These are phyloP conservation scores for Nemotelus pantherinus DNA, from an alignment of 2,888 invertebrate species.

Conservation along the genomic window DNA sequence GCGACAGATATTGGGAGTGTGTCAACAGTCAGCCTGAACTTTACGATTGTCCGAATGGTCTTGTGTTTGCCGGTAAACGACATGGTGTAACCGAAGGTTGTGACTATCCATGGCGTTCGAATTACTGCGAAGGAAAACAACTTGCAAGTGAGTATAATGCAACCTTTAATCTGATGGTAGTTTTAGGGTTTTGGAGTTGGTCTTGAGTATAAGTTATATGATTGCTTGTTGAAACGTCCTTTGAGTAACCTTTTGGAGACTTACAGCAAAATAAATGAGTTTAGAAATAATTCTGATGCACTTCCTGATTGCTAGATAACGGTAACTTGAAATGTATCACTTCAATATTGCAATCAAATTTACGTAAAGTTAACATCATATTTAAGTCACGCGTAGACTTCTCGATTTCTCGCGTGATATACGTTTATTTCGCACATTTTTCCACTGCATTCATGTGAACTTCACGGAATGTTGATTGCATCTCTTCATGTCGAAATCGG, in stretches of 20 bases:
- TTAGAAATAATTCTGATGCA: too few species aligned
- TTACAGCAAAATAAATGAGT: not conserved
- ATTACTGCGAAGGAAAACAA: conserved; percentile 85
- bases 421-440: not conserved
- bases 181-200: not conserved
- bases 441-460: not conserved
- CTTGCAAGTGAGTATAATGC: conserved; percentile 71
- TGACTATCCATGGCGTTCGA: conserved; percentile 89
- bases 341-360: too few species aligned
- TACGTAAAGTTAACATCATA: too few species aligned
- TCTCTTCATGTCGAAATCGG: not conserved
- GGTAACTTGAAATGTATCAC: too few species aligned
- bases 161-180: not conserved
- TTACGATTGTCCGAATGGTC: conserved; percentile 90
- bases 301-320: too few species aligned
- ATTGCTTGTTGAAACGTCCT: conserved; percentile 19
- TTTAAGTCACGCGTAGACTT: too few species aligned
- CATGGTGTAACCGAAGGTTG: conserved; percentile 89
- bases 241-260: not conserved
- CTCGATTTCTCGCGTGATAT: too few species aligned
- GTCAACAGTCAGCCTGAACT: conserved; percentile 83
- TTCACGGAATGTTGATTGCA: conserved; percentile 7
- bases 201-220: not conserved
- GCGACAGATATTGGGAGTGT: conserved; percentile 85
- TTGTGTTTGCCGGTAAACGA: conserved; percentile 89